Evolutionary conservation across 2,113 vertebrate genomes (phyloP).

Genomic region (Asarcornis scutulata): DNA sequence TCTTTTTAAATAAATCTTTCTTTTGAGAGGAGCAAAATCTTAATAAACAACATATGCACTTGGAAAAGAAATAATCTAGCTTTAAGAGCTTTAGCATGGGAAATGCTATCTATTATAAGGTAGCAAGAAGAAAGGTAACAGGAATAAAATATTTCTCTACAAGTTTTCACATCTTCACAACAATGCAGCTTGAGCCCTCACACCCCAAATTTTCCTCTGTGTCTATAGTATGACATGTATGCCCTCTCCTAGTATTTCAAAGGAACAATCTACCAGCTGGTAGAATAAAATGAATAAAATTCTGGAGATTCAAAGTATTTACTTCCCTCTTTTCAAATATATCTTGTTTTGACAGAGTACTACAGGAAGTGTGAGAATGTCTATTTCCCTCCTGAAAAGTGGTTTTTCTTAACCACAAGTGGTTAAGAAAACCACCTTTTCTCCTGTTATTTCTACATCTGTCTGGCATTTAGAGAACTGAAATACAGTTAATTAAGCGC

Average conservation of each 20-base stretch:
- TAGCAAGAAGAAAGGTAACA: not conserved
- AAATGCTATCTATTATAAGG: not conserved
- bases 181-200: not conserved
- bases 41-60: not conserved
- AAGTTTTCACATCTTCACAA: not conserved
- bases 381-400: not conserved
- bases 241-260: not conserved
- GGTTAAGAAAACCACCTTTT: not conserved
- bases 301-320: not conserved
- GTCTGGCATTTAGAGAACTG: not conserved
- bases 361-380: not conserved
- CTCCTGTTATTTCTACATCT: not conserved
- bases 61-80: not conserved
- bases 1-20: fast-evolving
- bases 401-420: not conserved
- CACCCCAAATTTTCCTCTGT: not conserved
- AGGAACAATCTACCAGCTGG: not conserved
- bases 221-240: fast-evolving
- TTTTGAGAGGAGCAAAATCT: not conserved
- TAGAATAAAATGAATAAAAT: not conserved
- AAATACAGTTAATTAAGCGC: not conserved
- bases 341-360: not conserved
- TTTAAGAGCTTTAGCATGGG: not conserved
- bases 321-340: not conserved
- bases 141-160: not conserved